Conservation (phyloP, 2,113 vertebrate species). For the Phrynocephalus versicolor region DNA sequence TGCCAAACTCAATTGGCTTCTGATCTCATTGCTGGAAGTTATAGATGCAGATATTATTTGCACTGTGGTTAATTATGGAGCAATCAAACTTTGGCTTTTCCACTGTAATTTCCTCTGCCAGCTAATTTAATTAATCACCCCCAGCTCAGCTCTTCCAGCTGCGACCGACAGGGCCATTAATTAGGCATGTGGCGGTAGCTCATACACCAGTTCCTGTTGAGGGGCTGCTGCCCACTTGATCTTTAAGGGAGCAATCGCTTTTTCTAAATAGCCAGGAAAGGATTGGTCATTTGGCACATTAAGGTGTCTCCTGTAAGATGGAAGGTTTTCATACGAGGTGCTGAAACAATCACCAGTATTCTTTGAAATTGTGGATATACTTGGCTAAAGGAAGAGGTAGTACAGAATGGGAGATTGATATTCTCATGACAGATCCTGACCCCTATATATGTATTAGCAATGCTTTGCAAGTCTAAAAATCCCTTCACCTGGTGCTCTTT, state of each 20-base stretch:
- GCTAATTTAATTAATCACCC: conserved; percentile 92
- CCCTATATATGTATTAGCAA: too few species aligned
- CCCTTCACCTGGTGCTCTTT: neutral
- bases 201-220: conserved; percentile 74
- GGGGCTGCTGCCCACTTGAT: conserved; percentile 75
- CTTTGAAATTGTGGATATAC: neutral
- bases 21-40: conserved; percentile 81
- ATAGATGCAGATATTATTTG: conserved; percentile 85
- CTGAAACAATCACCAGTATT: neutral
- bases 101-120: conserved; percentile 87
- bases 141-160: conserved; percentile 86
- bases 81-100: conserved; percentile 89
- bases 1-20: conserved; percentile 80
- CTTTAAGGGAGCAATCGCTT: conserved; percentile 60
- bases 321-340: conserved; percentile 13
- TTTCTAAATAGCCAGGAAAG: conserved; percentile 51
- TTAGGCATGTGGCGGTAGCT: conserved; percentile 80
- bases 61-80: conserved; percentile 86
- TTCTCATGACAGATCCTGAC: neutral
- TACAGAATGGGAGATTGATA: neutral
- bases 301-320: neutral
- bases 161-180: conserved; percentile 86
- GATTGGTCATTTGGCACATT: conserved; percentile 19
- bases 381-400: neutral
- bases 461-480: too few species aligned